Base-by-base conservation (phyloP, 2,797 vertebrate genomes). In the Gambelia wislizenii region DNA sequence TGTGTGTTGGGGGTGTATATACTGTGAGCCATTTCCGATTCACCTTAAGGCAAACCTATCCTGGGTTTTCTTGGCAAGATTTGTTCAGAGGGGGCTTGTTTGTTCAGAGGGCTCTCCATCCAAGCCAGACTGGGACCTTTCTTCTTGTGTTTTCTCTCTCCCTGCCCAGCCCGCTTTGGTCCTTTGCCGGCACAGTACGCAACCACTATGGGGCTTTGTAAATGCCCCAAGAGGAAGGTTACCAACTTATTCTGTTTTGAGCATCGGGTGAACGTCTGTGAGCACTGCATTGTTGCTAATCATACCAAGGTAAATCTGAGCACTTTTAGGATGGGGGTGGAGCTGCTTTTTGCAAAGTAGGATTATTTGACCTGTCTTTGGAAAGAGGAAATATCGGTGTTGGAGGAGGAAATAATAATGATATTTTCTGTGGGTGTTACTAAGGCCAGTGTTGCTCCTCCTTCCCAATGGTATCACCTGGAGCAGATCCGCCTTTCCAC, bases 211-310 rank as follows among this genome's bases (percentile, higher is more conserved):
- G 98, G 98, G 95, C 97, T 99, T 93, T 99, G 98, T 95, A 99
- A 99, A 96, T 99, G 98, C 96, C 98, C 98, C 3, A 99, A 99
- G 96, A 98, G 98, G 95, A 98, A 98, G 91, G 98, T 99, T 88
- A 99, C 98, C 84, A 99, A 98, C 93, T 95, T 99, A 9, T 99
- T 99, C 95, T 99, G 98, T 95, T 99, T 99, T 82, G 98, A 99
- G 92, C 98, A 99, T 90, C 98, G 98, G 0, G 98, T 99, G 18
- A 99, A 99, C 87, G 98, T 99, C 89, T 99, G 98, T 54, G 98
- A 99, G 92, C 98, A 98, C 94, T 99, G 98, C 92, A 97, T 99
- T 4, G 98, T 98, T 87, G 98, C 98, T 94, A 98, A 98, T 94
- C 98, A 99, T 94, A 96, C 97, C 95, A 98, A 98, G 98, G 98